A percentile compares a stretch with the other conserved stretches of the same genome.
These are phyloP conservation scores for Podarcis muralis DNA, from an alignment of 2,113 vertebrate species.

Conservation along the genomic window DNA sequence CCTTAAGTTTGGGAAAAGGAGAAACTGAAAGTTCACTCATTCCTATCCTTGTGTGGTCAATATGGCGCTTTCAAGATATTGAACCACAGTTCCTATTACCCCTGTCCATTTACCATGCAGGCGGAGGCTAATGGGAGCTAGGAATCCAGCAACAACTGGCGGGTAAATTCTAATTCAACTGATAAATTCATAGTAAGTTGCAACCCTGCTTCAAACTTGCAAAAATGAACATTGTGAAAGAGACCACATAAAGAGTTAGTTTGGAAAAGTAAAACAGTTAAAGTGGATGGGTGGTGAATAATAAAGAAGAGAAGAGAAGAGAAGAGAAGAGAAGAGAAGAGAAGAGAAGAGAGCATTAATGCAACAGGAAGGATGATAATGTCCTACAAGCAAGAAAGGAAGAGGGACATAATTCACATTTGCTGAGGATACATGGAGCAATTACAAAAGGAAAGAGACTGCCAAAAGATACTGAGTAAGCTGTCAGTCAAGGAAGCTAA, in stretches of 20 bases:
- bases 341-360: background rate
- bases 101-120: too few relatives aligned
- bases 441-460: background rate
- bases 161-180: background rate
- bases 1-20: too few relatives aligned
- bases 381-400: background rate
- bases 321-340: background rate
- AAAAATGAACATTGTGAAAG: background rate
- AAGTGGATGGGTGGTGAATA: background rate
- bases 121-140: too few relatives aligned
- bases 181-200: background rate
- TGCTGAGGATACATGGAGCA: background rate
- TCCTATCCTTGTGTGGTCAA: too few relatives aligned
- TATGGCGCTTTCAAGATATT: too few relatives aligned
- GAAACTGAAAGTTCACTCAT: too few relatives aligned
- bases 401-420: background rate
- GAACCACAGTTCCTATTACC: too few relatives aligned
- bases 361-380: background rate
- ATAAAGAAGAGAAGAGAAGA: background rate
- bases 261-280: background rate
- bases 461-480: background rate
- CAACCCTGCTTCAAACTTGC: background rate
- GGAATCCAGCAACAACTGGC: too few relatives aligned
- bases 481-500: constrained; percentile 7
- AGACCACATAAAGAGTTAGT: background rate